A percentile compares a stretch with the other conserved stretches of the same genome.
Evolutionary conservation across 2,888 invertebrate species (phyloP).

Genomic region (Eurytoma californica): DNA sequence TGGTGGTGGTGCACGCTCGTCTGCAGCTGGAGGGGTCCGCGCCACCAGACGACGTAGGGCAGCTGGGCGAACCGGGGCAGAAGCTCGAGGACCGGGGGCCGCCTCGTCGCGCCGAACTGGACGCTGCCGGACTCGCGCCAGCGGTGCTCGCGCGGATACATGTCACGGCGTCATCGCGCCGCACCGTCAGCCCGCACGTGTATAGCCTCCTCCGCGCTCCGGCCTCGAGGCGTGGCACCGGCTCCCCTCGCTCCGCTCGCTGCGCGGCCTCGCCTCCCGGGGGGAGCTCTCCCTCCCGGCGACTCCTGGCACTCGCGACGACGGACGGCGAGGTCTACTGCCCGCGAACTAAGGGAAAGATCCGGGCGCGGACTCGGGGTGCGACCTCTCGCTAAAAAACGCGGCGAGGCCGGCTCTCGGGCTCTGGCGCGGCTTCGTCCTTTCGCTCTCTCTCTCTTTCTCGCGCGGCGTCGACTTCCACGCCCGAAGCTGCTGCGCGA

Average conservation of each 20-base stretch:
- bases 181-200: not conserved
- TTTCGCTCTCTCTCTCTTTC: not conserved
- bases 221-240: conserved; percentile 18
- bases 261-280: not conserved
- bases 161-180: conserved; percentile 66
- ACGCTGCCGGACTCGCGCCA: conserved; percentile 67
- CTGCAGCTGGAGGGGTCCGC: conserved; percentile 5
- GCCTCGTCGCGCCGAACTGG: conserved; percentile 33
- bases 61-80: conserved; percentile 35
- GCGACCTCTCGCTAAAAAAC: not conserved
- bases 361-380: not conserved
- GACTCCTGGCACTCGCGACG: no score
- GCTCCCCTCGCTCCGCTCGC: not conserved
- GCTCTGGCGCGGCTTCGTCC: conserved; percentile 11
- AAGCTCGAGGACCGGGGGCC: not conserved
- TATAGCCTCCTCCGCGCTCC: not conserved
- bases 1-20: conserved; percentile 18
- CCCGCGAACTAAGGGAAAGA: not conserved
- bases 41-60: conserved; percentile 53
- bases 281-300: not conserved
- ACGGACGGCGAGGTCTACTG: no score
- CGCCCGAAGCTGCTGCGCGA: conserved; percentile 67
- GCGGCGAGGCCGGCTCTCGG: conserved; percentile 6
- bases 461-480: conserved; percentile 62
- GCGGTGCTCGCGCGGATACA: conserved; percentile 70